Percentiles rank a stretch among this genome's conserved stretches.
Conservation (phyloP, 2,113 vertebrate species). For the Dipodomys merriami region DNA sequence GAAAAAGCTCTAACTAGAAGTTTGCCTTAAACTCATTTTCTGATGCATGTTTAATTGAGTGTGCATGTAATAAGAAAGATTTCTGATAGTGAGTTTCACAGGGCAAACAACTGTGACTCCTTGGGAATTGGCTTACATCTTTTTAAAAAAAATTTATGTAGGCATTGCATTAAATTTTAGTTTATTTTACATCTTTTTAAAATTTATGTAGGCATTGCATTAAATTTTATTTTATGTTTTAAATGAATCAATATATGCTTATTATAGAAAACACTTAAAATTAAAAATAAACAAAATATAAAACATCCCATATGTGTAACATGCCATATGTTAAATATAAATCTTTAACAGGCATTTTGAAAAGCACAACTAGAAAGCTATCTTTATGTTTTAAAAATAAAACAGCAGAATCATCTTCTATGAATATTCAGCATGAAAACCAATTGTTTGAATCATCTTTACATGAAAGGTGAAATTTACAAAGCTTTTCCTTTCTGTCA, state of each 20-base stretch:
- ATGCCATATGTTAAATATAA: neutral
- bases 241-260: neutral
- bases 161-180: too few species aligned
- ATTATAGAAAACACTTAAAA: slow-evolving; percentile 20
- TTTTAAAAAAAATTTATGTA: neutral
- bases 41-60: neutral
- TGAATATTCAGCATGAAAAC: neutral
- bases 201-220: neutral
- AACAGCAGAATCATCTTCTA: neutral
- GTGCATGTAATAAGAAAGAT: neutral
- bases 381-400: neutral
- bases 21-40: neutral
- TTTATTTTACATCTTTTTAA: slow-evolving; percentile 4
- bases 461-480: neutral
- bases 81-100: neutral
- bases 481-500: neutral
- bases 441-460: neutral
- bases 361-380: slow-evolving; percentile 3
- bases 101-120: neutral
- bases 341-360: neutral
- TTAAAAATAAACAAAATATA: neutral
- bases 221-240: neutral
- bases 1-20: neutral
- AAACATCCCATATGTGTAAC: neutral
- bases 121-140: neutral